These are phyloP conservation scores for Heliconius erato DNA, from an alignment of 2,888 invertebrate species.

Conservation along the genomic window DNA sequence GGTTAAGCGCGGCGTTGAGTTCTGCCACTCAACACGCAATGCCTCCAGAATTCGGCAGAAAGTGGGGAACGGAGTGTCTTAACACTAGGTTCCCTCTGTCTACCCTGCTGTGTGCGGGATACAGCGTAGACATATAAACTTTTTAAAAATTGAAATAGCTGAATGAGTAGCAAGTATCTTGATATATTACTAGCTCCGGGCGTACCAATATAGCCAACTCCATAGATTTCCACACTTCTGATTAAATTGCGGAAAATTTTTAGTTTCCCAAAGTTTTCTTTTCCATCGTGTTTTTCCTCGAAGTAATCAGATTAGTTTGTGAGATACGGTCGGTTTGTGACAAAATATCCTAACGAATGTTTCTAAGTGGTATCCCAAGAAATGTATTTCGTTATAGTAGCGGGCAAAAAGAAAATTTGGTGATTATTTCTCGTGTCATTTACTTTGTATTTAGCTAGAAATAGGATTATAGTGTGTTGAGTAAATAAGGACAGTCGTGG, in stretches of 20 bases:
- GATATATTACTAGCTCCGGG: neutral
- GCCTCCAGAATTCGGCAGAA: too few relatives aligned
- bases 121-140: too few relatives aligned
- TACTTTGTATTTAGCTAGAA: neutral
- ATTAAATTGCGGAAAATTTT: slow-evolving; percentile 1
- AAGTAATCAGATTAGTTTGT: slow-evolving; percentile 11
- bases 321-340: neutral
- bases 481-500: too few relatives aligned
- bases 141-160: too few relatives aligned
- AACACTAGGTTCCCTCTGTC: too few relatives aligned
- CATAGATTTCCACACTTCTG: neutral
- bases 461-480: neutral
- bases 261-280: neutral
- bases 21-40: too few relatives aligned
- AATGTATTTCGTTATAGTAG: neutral
- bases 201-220: slow-evolving; percentile 6
- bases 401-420: neutral
- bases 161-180: too few relatives aligned
- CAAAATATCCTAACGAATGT: neutral
- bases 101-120: too few relatives aligned
- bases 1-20: too few relatives aligned
- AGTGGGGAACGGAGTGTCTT: too few relatives aligned
- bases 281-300: neutral
- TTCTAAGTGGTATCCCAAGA: neutral
- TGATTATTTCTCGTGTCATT: neutral